Conservation (phyloP, 2,113 vertebrate species). For the Taurulus bubalis region DNA sequence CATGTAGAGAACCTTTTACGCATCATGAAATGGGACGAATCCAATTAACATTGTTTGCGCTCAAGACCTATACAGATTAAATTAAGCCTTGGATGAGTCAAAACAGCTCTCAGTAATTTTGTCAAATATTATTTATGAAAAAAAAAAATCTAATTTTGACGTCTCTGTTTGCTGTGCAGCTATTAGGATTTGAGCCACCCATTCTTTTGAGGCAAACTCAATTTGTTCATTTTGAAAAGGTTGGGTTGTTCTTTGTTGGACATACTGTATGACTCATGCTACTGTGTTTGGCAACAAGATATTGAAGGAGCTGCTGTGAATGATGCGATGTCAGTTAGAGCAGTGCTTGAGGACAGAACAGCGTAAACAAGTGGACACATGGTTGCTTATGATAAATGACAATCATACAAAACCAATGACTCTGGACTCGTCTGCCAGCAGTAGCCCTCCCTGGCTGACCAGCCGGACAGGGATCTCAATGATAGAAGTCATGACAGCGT, state of each 20-base stretch:
- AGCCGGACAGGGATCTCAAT: not conserved
- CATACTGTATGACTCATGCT: not conserved
- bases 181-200: conserved; percentile 13
- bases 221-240: conserved; percentile 12
- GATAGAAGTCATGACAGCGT: not conserved
- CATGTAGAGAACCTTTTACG: not conserved
- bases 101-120: not conserved
- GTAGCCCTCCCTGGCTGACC: not conserved
- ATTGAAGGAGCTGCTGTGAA: conserved; percentile 10
- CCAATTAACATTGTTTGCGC: not conserved
- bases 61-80: not conserved
- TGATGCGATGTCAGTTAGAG: not conserved
- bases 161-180: not conserved
- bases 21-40: not conserved
- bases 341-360: not conserved
- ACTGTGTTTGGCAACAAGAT: not conserved
- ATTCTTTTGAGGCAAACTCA: not conserved
- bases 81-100: not conserved
- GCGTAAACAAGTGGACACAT: conserved; percentile 15
- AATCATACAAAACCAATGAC: conserved; percentile 5
- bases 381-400: conserved; percentile 34
- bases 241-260: not conserved
- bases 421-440: conserved; percentile 9
- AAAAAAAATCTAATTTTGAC: not conserved
- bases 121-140: not conserved